Conservation (phyloP, 2,797 vertebrate genomes). For the Vespertilio murinus region DNA sequence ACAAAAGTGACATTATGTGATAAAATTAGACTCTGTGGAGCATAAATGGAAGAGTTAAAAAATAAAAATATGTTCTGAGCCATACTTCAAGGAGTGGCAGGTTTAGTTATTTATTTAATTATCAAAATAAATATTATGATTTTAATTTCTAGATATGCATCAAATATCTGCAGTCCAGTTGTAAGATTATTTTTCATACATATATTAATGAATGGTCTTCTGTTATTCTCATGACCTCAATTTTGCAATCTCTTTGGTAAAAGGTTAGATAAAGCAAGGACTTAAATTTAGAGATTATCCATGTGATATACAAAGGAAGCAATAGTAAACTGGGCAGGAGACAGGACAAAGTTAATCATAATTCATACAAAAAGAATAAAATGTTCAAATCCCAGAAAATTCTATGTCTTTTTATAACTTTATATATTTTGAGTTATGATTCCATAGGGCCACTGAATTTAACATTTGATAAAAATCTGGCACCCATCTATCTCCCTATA, state of each 20-base stretch:
- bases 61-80: background rate
- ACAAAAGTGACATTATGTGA: background rate
- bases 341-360: background rate
- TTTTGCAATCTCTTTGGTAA: background rate
- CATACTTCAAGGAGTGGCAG: background rate
- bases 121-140: background rate
- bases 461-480: background rate
- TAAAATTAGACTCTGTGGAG: background rate
- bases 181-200: background rate
- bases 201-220: background rate
- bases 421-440: background rate
- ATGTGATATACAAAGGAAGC: background rate
- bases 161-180: background rate
- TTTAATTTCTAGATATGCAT: background rate
- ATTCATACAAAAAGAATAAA: background rate
- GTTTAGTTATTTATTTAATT: background rate
- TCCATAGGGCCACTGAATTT: background rate
- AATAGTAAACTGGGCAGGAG: background rate
- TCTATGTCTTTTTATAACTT: background rate
- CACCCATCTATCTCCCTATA: background rate
- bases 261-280: background rate
- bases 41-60: background rate
- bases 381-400: background rate
- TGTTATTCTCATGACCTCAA: background rate
- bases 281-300: background rate